A percentile compares a stretch with the other conserved stretches of the same genome.
phyloP scores from a whole-genome alignment of 53 echinoderm and acorn worm genomes.

The Hippasteria phrygiana region DNA sequence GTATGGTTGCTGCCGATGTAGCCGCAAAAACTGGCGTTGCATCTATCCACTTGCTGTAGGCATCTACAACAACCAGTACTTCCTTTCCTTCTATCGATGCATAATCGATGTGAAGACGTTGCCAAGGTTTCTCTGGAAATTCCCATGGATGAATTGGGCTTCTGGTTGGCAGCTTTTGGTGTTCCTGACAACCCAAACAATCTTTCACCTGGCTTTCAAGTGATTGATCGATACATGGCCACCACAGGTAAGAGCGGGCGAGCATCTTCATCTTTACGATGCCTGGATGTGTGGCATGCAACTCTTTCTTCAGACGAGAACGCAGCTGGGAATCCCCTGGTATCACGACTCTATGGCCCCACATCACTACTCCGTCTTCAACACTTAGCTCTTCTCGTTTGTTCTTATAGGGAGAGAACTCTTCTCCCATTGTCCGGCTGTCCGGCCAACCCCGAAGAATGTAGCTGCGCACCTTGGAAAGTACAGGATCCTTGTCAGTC shows the following conservation, averaged over 20 bases:
- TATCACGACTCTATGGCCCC: conserved; percentile 33
- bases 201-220: conserved; percentile 48
- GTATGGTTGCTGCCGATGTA: conserved; percentile 52
- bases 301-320: conserved; percentile 12
- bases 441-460: too few relatives aligned
- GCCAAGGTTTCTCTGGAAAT: conserved; percentile 66
- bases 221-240: conserved; percentile 56
- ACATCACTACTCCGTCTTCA: conserved; percentile 13
- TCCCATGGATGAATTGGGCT: conserved; percentile 72
- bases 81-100: conserved; percentile 33
- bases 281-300: conserved; percentile 61
- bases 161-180: conserved; percentile 38
- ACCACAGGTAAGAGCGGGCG: conserved; percentile 71
- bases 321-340: conserved; percentile 18
- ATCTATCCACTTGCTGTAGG: conserved; percentile 61
- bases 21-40: conserved; percentile 28
- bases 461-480: too few relatives aligned
- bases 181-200: conserved; percentile 51
- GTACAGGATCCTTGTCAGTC: too few relatives aligned
- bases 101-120: conserved; percentile 33
- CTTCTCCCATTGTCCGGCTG: neutral
- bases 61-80: conserved; percentile 32
- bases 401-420: neutral
- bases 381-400: conserved; percentile 8
- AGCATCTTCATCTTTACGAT: conserved; percentile 75